These are phyloP conservation scores for Tragulus kanchil DNA, from an alignment of 2,113 vertebrate species.

Conservation along the genomic window DNA sequence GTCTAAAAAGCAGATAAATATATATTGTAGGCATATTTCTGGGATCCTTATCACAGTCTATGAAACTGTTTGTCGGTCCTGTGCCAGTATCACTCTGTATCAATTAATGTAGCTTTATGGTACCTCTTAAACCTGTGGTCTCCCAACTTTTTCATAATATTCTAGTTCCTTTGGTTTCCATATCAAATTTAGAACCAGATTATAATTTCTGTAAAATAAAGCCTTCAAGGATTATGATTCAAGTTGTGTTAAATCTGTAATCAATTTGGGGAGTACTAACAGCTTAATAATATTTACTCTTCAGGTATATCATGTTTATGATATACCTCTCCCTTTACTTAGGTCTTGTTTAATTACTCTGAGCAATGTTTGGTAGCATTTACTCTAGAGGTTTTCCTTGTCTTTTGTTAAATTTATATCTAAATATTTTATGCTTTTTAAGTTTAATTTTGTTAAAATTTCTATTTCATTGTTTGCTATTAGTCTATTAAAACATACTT, in stretches of 20 bases:
- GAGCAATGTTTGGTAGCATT: background rate
- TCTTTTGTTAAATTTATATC: conserved; percentile 5
- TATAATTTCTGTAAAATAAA: conserved; percentile 25
- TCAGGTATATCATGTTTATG: conserved; percentile 34
- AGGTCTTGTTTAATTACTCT: conserved; percentile 33
- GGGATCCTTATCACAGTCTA: background rate
- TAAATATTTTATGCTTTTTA: conserved; percentile 31
- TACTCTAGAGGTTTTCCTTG: background rate
- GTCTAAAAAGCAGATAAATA: conserved; percentile 39
- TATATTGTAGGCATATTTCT: conserved; percentile 9
- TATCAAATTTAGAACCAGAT: background rate
- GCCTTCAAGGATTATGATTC: background rate
- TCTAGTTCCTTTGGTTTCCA: background rate
- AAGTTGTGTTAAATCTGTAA: background rate
- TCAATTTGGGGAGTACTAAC: background rate
- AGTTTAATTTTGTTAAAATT: conserved; percentile 5
- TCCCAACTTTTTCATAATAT: conserved; percentile 42
- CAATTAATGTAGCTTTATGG: background rate
- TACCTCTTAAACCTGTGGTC: background rate
- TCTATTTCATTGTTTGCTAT: conserved; percentile 31
- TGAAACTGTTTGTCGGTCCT: background rate
- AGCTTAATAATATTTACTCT: conserved; percentile 23
- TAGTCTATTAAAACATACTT: background rate
- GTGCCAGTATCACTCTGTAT: background rate
- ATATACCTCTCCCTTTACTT: conserved; percentile 9